phyloP scores from a whole-genome alignment of 1,140 invertebrate genomes.

The Pseudomyrmex flavicornis region DNA sequence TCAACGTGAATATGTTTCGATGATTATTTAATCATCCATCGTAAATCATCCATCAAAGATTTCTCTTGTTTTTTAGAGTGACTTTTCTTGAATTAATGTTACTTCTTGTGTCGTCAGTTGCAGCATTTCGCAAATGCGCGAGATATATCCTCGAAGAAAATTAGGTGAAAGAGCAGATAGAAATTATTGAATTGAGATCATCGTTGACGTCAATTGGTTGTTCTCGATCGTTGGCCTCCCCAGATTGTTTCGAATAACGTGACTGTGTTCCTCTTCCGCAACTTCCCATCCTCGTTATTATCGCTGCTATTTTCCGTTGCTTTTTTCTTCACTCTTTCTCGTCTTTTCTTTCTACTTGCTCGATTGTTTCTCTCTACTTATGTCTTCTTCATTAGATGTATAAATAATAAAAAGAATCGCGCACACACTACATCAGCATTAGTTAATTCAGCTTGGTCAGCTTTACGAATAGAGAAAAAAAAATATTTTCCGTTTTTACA shows the following conservation, averaged over 20 bases:
- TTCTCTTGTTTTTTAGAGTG: background rate
- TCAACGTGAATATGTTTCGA: background rate
- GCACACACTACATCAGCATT: background rate
- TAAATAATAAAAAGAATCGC: background rate
- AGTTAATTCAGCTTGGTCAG: background rate
- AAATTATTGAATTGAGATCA: constrained; percentile 47
- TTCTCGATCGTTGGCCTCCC: constrained; percentile 67
- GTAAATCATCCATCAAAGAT: background rate
- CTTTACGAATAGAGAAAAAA: constrained; percentile 58
- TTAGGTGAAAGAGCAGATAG: background rate
- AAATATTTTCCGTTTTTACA: constrained; percentile 80
- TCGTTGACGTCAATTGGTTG: constrained; percentile 58
- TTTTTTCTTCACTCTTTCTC: constrained; percentile 44
- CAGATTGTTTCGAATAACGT: constrained; percentile 38
- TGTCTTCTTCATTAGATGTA: background rate
- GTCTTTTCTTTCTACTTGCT: constrained; percentile 33
- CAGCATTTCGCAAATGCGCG: background rate
- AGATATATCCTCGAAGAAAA: background rate
- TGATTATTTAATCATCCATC: background rate
- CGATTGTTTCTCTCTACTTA: constrained; percentile 35
- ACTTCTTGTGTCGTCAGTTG: background rate
- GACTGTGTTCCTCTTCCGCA: constrained; percentile 48
- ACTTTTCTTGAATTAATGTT: background rate
- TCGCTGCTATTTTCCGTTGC: constrained; percentile 22
- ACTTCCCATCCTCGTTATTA: constrained; percentile 48